Percentiles rank a stretch among this genome's conserved stretches.
These are phyloP conservation scores for Fragum sueziense DNA, from an alignment of 2,888 invertebrate species.

Conservation along the genomic window DNA sequence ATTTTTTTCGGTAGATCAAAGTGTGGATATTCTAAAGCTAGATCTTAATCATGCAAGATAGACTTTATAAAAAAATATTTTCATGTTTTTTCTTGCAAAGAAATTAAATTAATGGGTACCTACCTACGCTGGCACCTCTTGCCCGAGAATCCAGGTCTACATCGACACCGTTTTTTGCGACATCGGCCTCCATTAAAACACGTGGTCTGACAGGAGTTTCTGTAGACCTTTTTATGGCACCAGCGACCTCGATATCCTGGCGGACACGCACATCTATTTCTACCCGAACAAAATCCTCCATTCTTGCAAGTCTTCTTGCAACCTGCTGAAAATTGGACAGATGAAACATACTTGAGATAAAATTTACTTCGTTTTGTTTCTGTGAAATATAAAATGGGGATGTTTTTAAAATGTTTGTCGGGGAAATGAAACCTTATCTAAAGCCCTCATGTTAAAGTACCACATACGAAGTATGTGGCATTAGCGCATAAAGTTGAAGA, in stretches of 20 bases:
- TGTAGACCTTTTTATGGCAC: slow-evolving; percentile 71
- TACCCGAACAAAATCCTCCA: slow-evolving; percentile 76
- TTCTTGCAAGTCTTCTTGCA: slow-evolving; percentile 84
- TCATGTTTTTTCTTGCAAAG: neutral
- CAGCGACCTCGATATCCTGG: slow-evolving; percentile 74
- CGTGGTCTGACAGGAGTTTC: slow-evolving; percentile 83
- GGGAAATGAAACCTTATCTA: neutral
- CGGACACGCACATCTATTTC: slow-evolving; percentile 74
- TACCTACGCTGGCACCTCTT: slow-evolving; percentile 91
- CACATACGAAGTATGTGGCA: too few relatives aligned
- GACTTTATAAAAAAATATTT: slow-evolving; percentile 1
- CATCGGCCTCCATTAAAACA: slow-evolving; percentile 96
- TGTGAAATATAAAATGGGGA: neutral
- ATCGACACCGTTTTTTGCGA: slow-evolving; percentile 93
- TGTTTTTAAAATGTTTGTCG: neutral
- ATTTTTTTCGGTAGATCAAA: too few relatives aligned
- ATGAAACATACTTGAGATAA: neutral
- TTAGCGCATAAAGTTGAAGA: too few relatives aligned
- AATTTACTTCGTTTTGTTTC: too few relatives aligned
- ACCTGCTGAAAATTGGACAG: slow-evolving; percentile 86
- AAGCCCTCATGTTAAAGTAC: too few relatives aligned
- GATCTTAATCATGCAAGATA: neutral
- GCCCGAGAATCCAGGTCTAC: slow-evolving; percentile 91
- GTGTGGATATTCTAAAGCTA: too few relatives aligned
- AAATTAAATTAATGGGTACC: slow-evolving; percentile 7